A percentile compares a stretch with the other conserved stretches of the same genome.
These are phyloP conservation scores for Linyphia triangularis DNA, from an alignment of 2,888 invertebrate genomes.

Conservation along the genomic window DNA sequence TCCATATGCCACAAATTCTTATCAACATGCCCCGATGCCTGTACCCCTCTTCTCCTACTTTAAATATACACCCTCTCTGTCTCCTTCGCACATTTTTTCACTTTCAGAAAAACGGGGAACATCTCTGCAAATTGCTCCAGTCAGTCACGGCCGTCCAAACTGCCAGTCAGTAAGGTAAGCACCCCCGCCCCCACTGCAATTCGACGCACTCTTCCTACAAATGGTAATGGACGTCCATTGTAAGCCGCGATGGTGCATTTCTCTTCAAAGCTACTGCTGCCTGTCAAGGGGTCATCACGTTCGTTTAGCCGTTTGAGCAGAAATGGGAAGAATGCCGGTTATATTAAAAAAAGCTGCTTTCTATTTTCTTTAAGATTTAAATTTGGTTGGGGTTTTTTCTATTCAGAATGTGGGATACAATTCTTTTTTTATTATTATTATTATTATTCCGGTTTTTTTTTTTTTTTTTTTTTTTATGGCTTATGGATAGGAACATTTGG, in stretches of 20 bases:
- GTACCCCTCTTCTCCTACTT: neutral
- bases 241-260: too few species aligned
- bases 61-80: neutral
- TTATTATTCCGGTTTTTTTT: too few species aligned
- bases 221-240: constrained; percentile 3
- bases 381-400: neutral
- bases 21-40: neutral
- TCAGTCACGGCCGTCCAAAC: neutral
- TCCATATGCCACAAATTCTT: neutral
- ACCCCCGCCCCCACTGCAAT: neutral
- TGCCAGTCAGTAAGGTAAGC: neutral
- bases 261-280: too few species aligned
- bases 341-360: neutral
- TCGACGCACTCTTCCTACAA: neutral
- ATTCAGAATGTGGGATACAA: neutral
- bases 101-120: neutral
- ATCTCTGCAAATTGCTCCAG: neutral
- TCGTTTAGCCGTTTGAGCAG: neutral
- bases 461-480: too few species aligned
- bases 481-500: too few species aligned
- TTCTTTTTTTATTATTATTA: too few species aligned
- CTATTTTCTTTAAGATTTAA: neutral
- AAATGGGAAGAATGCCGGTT: neutral
- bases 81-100: neutral
- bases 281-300: neutral